A percentile compares a stretch with the other conserved stretches of the same genome.
Evolutionary conservation across 2,888 invertebrate species (phyloP).

Genomic region (Apoderus coryli): DNA sequence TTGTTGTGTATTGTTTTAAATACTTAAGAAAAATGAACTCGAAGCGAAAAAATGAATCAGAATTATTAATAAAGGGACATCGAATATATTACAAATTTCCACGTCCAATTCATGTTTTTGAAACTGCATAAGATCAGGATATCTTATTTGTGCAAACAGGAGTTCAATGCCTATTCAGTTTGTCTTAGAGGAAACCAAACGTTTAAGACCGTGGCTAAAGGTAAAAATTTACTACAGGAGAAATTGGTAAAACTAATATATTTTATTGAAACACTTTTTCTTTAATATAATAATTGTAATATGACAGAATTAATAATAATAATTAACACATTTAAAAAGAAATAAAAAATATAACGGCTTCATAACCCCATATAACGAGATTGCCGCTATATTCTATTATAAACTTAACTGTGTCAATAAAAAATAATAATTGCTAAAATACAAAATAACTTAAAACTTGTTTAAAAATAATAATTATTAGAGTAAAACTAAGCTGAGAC

Average conservation of each 20-base stretch:
- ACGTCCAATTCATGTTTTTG: slow-evolving; percentile 2
- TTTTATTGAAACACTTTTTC: slow-evolving; percentile 31
- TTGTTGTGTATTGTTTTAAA: no score
- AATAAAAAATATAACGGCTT: slow-evolving; percentile 25
- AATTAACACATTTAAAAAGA: slow-evolving; percentile 30
- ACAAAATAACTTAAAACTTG: no score
- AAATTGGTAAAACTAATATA: slow-evolving; percentile 27
- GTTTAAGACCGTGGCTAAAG: no score
- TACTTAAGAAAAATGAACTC: no score
- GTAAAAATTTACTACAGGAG: no score
- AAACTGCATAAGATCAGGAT: slow-evolving; percentile 1
- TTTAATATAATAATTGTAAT: slow-evolving; percentile 29
- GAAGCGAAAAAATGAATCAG: no score
- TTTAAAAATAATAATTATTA: no score
- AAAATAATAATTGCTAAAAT: slow-evolving; percentile 9
- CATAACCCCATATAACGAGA: slow-evolving; percentile 29
- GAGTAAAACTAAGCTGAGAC: no score
- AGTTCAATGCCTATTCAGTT: no score
- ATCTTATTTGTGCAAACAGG: slow-evolving; percentile 1
- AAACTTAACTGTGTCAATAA: slow-evolving; percentile 26
- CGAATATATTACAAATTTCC: slow-evolving; percentile 3
- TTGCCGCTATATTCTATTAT: slow-evolving; percentile 21
- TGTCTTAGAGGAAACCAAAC: no score
- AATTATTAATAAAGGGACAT: slow-evolving; percentile 3
- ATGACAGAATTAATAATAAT: no score